Conservation (phyloP, 2,888 invertebrate species). For the Oligia latruncula region DNA sequence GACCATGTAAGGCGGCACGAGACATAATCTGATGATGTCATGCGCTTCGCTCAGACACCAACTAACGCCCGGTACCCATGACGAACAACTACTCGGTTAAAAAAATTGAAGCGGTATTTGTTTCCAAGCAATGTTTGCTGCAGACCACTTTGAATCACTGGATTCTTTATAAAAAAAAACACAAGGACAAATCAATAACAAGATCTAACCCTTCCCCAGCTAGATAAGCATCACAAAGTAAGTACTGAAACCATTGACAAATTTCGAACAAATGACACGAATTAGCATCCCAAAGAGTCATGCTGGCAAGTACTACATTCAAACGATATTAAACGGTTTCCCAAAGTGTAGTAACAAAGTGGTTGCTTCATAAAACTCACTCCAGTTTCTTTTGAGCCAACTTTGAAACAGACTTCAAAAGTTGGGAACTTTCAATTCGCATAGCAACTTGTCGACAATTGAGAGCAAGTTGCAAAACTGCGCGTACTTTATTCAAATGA, state of each 20-base stretch:
- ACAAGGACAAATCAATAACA: conserved; percentile 15
- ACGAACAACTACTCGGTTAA: conserved; percentile 63
- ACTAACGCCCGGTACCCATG: conserved; percentile 72
- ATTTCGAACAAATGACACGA: conserved; percentile 47
- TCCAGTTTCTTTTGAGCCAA: conserved; percentile 48
- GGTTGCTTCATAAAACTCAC: conserved; percentile 50
- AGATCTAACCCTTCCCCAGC: conserved; percentile 20
- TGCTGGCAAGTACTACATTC: conserved; percentile 32
- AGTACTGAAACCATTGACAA: conserved; percentile 34
- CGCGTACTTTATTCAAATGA: conserved; percentile 54
- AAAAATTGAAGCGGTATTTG: conserved; percentile 48
- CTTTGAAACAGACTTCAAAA: conserved; percentile 47
- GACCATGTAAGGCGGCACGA: conserved; percentile 86
- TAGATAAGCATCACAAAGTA: conserved; percentile 10
- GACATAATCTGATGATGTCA: conserved; percentile 87
- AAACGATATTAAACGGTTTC: conserved; percentile 54
- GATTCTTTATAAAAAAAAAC: background rate
- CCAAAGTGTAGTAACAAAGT: conserved; percentile 50
- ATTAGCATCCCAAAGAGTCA: conserved; percentile 62
- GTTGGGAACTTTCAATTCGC: conserved; percentile 51
- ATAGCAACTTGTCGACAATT: conserved; percentile 52
- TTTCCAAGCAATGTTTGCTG: conserved; percentile 42
- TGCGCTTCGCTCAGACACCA: conserved; percentile 72
- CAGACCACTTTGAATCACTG: conserved; percentile 8
- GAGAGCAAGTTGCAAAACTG: conserved; percentile 38